Evolutionary conservation across 2,888 invertebrate genomes (phyloP).

Genomic region (Meloe dianella): DNA sequence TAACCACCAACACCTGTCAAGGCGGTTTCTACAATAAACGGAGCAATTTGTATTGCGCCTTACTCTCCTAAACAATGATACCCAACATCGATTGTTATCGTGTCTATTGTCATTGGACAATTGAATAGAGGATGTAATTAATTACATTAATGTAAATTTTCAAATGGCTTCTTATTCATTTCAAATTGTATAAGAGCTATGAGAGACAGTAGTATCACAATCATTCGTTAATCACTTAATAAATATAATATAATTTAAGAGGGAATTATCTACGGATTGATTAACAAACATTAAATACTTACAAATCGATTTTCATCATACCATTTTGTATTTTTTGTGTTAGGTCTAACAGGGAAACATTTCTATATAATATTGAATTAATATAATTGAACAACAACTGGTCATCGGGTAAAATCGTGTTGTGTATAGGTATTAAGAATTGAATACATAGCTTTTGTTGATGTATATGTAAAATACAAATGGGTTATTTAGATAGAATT

Average conservation of each 20-base stretch:
- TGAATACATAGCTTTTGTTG: background rate
- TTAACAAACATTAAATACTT: background rate
- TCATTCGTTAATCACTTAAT: too few relatives aligned
- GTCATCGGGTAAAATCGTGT: too few relatives aligned
- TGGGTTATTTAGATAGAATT: background rate
- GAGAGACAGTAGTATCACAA: background rate
- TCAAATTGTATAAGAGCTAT: conserved; percentile 4
- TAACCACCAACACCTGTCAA: conserved; percentile 22
- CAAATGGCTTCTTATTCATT: conserved; percentile 27
- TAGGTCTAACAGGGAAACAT: too few relatives aligned
- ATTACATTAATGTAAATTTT: conserved; percentile 42
- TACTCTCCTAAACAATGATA: conserved; percentile 37
- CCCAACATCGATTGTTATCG: conserved; percentile 45
- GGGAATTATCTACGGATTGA: background rate
- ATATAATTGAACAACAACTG: too few relatives aligned
- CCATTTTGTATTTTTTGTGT: too few relatives aligned
- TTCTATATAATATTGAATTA: too few relatives aligned
- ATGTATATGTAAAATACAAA: background rate
- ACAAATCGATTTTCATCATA: too few relatives aligned
- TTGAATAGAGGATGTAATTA: conserved; percentile 46
- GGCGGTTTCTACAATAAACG: conserved; percentile 33
- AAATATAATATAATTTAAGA: too few relatives aligned
- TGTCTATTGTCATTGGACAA: conserved; percentile 41
- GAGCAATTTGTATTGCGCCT: conserved; percentile 43
- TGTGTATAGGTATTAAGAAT: too few relatives aligned